phyloP scores from a whole-genome alignment of 1,140 invertebrate species.

The Hylaeus anthracinus region DNA sequence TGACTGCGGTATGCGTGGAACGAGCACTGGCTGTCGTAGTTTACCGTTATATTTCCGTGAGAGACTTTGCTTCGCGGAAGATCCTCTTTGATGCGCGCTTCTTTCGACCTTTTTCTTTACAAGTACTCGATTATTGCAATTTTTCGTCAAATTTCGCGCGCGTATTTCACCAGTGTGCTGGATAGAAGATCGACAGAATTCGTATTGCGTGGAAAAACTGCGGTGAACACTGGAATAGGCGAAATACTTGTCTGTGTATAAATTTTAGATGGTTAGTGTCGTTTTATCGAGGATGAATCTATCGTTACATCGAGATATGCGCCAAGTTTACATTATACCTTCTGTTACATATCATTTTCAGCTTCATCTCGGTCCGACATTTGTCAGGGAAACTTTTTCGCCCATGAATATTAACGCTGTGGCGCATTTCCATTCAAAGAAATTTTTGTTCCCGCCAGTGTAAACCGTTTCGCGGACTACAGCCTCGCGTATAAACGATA shows the following conservation, averaged over 20 bases:
- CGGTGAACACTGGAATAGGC: background rate
- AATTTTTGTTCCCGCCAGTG: background rate
- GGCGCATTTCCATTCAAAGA: slow-evolving; percentile 1
- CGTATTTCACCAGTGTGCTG: no score
- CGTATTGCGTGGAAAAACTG: background rate
- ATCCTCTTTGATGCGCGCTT: background rate
- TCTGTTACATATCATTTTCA: background rate
- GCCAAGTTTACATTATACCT: no score
- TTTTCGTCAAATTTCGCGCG: background rate
- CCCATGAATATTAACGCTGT: slow-evolving; percentile 25
- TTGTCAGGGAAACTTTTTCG: background rate
- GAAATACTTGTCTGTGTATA: no score
- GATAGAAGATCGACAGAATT: no score
- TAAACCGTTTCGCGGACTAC: slow-evolving; percentile 7
- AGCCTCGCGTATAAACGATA: slow-evolving; percentile 7
- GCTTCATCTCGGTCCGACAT: background rate
- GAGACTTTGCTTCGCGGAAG: slow-evolving; percentile 5
- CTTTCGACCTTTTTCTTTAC: no score
- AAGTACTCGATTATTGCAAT: slow-evolving; percentile 13
- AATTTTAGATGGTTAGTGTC: no score
- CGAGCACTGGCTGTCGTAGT: slow-evolving; percentile 45
- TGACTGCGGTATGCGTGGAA: slow-evolving; percentile 47
- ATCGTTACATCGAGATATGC: no score
- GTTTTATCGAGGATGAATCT: no score
- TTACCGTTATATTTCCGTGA: slow-evolving; percentile 60